Percentiles rank a stretch among this genome's conserved stretches.
Conservation (phyloP, 1,140 invertebrate species). For the Drosophila pruinosa region DNA sequence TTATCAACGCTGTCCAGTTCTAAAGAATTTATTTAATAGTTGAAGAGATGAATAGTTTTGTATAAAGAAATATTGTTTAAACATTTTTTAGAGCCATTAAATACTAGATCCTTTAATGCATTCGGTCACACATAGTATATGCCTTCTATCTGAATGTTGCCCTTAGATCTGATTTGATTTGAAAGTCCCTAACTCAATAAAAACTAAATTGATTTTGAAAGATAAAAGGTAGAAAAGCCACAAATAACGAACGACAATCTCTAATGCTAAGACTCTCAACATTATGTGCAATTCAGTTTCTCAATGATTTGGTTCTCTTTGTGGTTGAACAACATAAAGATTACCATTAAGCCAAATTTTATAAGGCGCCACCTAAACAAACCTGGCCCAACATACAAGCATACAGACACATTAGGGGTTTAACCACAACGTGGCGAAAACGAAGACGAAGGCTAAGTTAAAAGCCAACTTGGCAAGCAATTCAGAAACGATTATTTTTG, state of each 20-base stretch:
- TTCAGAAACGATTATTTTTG: conserved; percentile 69
- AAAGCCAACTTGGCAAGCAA: conserved; percentile 61
- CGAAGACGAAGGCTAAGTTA: conserved; percentile 39
- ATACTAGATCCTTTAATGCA: too few relatives aligned
- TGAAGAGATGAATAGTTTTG: too few relatives aligned
- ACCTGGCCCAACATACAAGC: neutral
- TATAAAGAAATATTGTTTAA: too few relatives aligned
- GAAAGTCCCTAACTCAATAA: too few relatives aligned
- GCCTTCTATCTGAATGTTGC: too few relatives aligned
- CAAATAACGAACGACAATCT: neutral
- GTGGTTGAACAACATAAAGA: conserved; percentile 5
- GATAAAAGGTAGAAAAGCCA: neutral
- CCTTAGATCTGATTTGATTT: too few relatives aligned
- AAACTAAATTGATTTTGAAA: neutral
- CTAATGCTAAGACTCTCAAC: neutral
- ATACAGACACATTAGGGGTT: conserved; percentile 15
- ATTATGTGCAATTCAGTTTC: neutral
- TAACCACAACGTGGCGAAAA: conserved; percentile 15
- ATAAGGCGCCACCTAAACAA: conserved; percentile 30
- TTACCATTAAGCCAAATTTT: conserved; percentile 22
- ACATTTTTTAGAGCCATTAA: too few relatives aligned
- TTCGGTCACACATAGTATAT: too few relatives aligned
- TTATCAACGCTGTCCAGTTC: too few relatives aligned
- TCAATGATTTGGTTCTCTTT: neutral
- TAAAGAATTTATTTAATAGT: too few relatives aligned